Evolutionary conservation across 2,797 vertebrate genomes (phyloP), one percentile per base, ranked within the genome.

Genomic region (Lacerta viridis): DNA sequence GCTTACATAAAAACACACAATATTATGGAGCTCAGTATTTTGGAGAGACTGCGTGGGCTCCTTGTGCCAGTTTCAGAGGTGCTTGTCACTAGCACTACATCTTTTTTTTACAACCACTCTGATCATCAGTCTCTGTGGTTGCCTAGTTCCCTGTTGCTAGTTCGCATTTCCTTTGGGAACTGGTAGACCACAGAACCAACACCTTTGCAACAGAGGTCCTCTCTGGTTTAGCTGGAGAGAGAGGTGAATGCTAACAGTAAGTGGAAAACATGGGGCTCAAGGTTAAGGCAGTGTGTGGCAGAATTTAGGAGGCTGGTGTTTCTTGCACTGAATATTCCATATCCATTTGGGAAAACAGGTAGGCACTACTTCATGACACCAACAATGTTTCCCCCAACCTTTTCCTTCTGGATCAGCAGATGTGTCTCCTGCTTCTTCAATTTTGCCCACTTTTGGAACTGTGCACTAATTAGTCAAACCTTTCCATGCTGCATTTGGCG

Each of bases 381-480:
- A 71, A 3, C 10, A 33, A 29, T 71, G 59, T 61, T 61, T 61
- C 20, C 59, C 46, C 1, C 59, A 61, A 20, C 59, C 18, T 61
- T 61, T 61, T 61, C 15, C 20, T 20, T 59, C 23, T 59, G 71
- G 46, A 11, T 2, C 0, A 13, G 17, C 81, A 50, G 39, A 27
- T 69, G 66, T 83, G 71, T 71, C 29, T 36, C 69, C 83, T 55
- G 33, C 83, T 27, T 59, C 74, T 84, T 74, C 7, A 84, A 59
- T 64, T 17, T 71, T 72, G 5, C 25, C 50, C 6, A 27, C 46
- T 84, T 74, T 74, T 84, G 33, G 23, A 74, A 74, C 71, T 4
- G 11, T 72, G 23, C 71, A 74, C 50, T 59, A 59, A 74, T 74
- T 84, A 36, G 69, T 23, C 20, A 27, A 84, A n/a, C 25, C 43